Base-by-base conservation (phyloP, 2,113 vertebrate species). In the Actenoides lindsayi region DNA sequence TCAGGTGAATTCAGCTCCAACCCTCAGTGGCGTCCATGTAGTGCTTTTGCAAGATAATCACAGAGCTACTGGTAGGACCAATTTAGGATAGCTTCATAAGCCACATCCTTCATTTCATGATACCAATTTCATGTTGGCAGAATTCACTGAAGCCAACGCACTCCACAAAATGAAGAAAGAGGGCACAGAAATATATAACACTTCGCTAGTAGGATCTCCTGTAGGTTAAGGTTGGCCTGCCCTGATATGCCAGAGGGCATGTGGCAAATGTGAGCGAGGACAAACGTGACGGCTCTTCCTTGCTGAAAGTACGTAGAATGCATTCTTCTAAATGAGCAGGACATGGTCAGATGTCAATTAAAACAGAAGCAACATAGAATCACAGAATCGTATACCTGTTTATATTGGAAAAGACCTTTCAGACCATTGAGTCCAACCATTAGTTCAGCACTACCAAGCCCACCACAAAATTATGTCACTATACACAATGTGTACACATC, bases 1-100 rank as follows among this genome's bases (percentile, higher is more conserved):
- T 51, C 50, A 51, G 50, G 50, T 51, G 28, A 86, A 57, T 63
- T 62, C 46, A 74, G 53, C 41, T 85, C 53, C 85, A 76, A 6
- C 30, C 35, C 25, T 37, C 5, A 0, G 0, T 7, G 60, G 30
- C 27, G 17, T 60, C 75, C 53, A 50, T 0, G 5, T 9, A 71
- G 31, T 31, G 8, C 64, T n/a, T 37, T 18, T 39, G 69, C 75
- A 65, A 77, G 69, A 44, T 33, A 39, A 56, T 21, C 80, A 60
- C 23, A 42, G 20, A 81, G 65, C 35, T 53, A 18, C 56, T 16
- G 59, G 28, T 50, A 0, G 2, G 46, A 59, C 12, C 25, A 13
- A 5, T 37, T 44, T 57, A 81, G 48, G n/a, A 54, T 17, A 19
- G 19, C 31, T 67, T 65, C 37, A 9, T n/a, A 42, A 86, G 10